Evolutionary conservation across 2,888 invertebrate species (phyloP).

Genomic region (Caenorhabditis doughertyi): DNA sequence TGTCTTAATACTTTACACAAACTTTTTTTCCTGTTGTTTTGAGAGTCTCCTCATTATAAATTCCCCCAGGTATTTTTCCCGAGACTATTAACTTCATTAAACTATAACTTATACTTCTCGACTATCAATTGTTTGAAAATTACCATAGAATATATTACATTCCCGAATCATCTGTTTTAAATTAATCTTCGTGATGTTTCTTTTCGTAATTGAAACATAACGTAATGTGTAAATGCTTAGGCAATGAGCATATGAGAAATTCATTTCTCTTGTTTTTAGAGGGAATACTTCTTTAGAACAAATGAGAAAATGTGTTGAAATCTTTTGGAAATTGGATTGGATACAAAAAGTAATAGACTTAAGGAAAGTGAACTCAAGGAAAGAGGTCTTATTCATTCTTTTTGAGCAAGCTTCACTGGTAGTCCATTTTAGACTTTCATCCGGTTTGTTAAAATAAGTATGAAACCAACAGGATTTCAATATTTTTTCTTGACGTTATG

Average conservation of each 20-base stretch:
- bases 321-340: conserved; percentile 28
- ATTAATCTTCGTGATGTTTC: conserved; percentile 52
- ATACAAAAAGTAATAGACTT: conserved; percentile 38
- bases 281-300: neutral
- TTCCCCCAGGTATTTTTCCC: conserved; percentile 2
- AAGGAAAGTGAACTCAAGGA: conserved; percentile 17
- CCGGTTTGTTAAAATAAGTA: no score
- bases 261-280: neutral
- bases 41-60: no score
- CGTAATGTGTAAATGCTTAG: conserved; percentile 23
- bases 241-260: conserved; percentile 10
- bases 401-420: no score
- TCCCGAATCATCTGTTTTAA: conserved; percentile 42
- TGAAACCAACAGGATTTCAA: no score
- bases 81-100: neutral
- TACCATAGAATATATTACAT: conserved; percentile 4
- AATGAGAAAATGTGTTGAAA: conserved; percentile 16
- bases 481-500: no score
- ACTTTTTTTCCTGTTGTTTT: neutral
- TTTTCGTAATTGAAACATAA: conserved; percentile 4
- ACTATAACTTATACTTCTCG: neutral
- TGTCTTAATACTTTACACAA: neutral
- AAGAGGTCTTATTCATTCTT: neutral
- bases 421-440: no score
- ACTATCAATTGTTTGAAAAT: neutral